Conservation (phyloP, 1,140 invertebrate species). For the Temnothorax curvispinosus region DNA sequence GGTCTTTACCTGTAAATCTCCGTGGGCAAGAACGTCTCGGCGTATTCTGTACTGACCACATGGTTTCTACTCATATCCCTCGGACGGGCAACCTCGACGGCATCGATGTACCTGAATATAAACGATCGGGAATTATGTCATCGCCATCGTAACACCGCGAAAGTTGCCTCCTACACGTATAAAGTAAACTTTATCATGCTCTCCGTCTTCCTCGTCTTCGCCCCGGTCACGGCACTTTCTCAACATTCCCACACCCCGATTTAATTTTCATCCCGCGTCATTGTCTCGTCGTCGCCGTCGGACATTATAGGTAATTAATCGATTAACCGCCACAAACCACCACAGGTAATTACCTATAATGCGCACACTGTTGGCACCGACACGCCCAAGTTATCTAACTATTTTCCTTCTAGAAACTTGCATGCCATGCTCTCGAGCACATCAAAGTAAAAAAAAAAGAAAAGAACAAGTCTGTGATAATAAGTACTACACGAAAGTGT, state of each 20-base stretch:
- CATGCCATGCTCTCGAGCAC: slow-evolving; percentile 74
- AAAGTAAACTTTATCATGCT: slow-evolving; percentile 55
- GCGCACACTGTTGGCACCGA: slow-evolving; percentile 17
- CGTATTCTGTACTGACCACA: slow-evolving; percentile 84
- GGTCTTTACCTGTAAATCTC: slow-evolving; percentile 83
- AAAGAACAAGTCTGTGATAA: slow-evolving; percentile 24
- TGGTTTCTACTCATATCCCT: slow-evolving; percentile 86
- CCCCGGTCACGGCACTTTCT: slow-evolving; percentile 33
- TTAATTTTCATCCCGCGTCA: slow-evolving; percentile 28
- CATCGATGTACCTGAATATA: slow-evolving; percentile 82
- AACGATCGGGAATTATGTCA: slow-evolving; percentile 38
- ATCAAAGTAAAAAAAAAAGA: slow-evolving; percentile 52
- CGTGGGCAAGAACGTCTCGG: slow-evolving; percentile 83
- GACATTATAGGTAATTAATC: slow-evolving; percentile 56
- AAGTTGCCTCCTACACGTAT: slow-evolving; percentile 39
- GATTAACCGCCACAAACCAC: slow-evolving; percentile 34
- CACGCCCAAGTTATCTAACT: not conserved
- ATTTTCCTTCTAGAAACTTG: slow-evolving; percentile 29
- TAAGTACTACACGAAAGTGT: slow-evolving; percentile 38
- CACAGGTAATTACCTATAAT: slow-evolving; percentile 50
- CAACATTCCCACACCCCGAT: slow-evolving; percentile 11
- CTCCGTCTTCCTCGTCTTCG: not conserved
- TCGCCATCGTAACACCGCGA: slow-evolving; percentile 7
- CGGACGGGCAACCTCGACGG: slow-evolving; percentile 84
- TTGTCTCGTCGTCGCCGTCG: slow-evolving; percentile 14